phyloP scores from a whole-genome alignment of 2,888 invertebrate species.

The Heteropelma amictum region DNA sequence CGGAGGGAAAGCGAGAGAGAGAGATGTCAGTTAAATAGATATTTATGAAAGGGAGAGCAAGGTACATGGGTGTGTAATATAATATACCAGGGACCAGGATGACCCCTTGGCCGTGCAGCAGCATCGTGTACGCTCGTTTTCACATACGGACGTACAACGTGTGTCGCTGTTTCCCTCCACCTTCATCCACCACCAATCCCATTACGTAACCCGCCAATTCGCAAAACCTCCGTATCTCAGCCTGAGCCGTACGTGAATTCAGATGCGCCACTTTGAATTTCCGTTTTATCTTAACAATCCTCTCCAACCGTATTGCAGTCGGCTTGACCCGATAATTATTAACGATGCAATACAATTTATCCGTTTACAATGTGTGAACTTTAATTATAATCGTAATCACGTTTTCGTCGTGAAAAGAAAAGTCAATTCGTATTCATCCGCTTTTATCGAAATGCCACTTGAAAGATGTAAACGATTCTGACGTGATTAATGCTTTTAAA shows the following conservation, averaged over 20 bases:
- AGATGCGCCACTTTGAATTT: slow-evolving; percentile 62
- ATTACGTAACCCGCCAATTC: slow-evolving; percentile 18
- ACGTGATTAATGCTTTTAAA: too few relatives aligned
- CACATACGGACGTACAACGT: slow-evolving; percentile 2
- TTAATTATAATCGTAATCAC: too few relatives aligned
- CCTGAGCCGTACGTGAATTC: slow-evolving; percentile 55
- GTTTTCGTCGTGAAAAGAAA: too few relatives aligned
- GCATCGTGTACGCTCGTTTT: slow-evolving; percentile 23
- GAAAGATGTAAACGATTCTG: too few relatives aligned
- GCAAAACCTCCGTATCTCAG: slow-evolving; percentile 51
- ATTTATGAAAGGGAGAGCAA: slow-evolving; percentile 16
- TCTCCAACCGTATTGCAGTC: slow-evolving; percentile 33
- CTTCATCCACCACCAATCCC: slow-evolving; percentile 19
- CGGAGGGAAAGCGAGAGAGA: too few relatives aligned
- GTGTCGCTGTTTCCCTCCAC: slow-evolving; percentile 1
- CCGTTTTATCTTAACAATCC: neutral
- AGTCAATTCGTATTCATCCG: too few relatives aligned
- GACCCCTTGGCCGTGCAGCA: slow-evolving; percentile 30
- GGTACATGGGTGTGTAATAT: slow-evolving; percentile 21
- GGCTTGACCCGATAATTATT: slow-evolving; percentile 20
- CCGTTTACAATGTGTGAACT: neutral
- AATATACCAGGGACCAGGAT: slow-evolving; percentile 29
- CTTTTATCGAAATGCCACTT: too few relatives aligned
- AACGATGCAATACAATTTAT: slow-evolving; percentile 3
- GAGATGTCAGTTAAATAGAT: slow-evolving; percentile 24